A percentile compares a stretch with the other conserved stretches of the same genome.
These are phyloP conservation scores for Corythoichthys intestinalis DNA, from an alignment of 2,113 vertebrate genomes.

Conservation along the genomic window DNA sequence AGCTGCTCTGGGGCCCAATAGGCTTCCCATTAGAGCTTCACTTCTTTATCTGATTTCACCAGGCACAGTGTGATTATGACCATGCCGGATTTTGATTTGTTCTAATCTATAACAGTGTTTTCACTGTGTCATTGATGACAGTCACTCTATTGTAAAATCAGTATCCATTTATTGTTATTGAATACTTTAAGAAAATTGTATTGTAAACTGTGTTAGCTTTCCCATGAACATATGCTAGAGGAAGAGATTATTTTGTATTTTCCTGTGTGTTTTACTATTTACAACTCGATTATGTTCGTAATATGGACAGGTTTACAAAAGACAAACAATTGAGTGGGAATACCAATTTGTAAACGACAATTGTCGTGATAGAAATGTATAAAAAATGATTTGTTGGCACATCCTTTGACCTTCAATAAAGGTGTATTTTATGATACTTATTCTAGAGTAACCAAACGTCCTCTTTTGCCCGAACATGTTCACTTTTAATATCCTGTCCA, in stretches of 20 bases:
- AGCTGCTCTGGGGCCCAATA: constrained; percentile 50
- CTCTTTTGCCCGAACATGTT: no score
- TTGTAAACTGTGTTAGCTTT: constrained; percentile 33
- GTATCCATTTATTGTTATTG: constrained; percentile 46
- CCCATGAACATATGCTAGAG: no score
- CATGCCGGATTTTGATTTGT: constrained; percentile 65
- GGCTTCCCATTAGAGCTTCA: constrained; percentile 47
- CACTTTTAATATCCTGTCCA: no score
- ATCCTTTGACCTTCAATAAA: background rate
- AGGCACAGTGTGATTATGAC: constrained; percentile 50
- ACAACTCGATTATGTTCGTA: no score
- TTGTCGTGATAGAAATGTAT: no score
- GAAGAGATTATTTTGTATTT: no score
- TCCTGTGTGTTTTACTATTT: no score
- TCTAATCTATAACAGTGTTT: constrained; percentile 49
- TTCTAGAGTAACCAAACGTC: no score
- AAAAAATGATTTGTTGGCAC: no score
- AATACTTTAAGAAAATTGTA: constrained; percentile 34
- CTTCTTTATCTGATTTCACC: constrained; percentile 68
- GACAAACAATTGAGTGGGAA: no score
- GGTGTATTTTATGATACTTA: background rate
- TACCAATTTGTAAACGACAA: no score
- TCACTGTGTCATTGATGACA: constrained; percentile 62
- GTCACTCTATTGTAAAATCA: constrained; percentile 27
- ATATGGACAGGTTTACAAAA: no score